Conservation (phyloP, 2,113 vertebrate species). For the Crotophaga sulcirostris region DNA sequence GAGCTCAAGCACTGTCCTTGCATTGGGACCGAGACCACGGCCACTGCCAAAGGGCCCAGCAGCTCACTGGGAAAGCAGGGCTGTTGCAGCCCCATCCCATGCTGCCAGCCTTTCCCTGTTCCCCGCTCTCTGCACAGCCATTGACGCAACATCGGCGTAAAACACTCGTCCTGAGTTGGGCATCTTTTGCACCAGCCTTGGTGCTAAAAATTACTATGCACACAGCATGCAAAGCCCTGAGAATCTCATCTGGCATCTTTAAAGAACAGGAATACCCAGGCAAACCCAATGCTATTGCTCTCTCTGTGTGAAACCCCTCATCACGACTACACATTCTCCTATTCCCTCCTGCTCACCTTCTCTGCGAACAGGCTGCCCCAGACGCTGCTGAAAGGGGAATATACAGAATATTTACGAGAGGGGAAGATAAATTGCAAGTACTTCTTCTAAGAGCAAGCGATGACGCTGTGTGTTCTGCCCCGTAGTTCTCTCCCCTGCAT, state of each 20-base stretch:
- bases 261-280: background rate
- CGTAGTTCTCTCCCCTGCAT: background rate
- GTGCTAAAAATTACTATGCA: background rate
- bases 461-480: background rate
- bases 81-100: accelerated
- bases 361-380: background rate
- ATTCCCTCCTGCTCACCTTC: background rate
- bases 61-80: accelerated
- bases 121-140: background rate
- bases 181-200: background rate
- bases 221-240: background rate
- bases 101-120: background rate
- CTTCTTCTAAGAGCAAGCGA: background rate
- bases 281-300: background rate
- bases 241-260: background rate
- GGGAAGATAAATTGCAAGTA: background rate
- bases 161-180: background rate
- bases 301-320: accelerated
- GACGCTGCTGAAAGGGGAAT: background rate
- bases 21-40: background rate
- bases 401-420: background rate
- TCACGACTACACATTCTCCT: accelerated
- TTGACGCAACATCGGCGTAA: background rate
- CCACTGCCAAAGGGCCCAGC: background rate
- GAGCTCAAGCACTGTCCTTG: accelerated